phyloP scores from a whole-genome alignment of 1,140 invertebrate species.

The Drosophila nannoptera region DNA sequence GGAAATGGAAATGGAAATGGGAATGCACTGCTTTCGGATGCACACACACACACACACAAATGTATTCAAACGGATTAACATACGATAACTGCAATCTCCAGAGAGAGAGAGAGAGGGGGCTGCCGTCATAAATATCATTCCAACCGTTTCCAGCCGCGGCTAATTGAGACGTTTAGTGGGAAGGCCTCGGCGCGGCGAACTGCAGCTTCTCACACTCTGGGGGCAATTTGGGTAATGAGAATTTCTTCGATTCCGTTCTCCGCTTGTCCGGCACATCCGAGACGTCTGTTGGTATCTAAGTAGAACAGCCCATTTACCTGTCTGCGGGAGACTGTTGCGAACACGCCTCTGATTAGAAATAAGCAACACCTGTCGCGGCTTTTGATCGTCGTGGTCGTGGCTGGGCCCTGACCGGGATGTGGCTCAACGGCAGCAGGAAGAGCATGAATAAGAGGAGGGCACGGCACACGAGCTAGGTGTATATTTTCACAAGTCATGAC shows the following conservation, averaged over 20 bases:
- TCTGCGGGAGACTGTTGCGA: constrained; percentile 61
- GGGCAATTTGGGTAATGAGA: constrained; percentile 38
- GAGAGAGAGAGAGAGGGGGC: too few relatives aligned
- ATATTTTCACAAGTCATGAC: constrained; percentile 76
- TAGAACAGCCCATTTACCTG: constrained; percentile 72
- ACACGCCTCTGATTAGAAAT: constrained; percentile 73
- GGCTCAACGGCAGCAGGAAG: constrained; percentile 13
- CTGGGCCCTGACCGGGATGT: constrained; percentile 30
- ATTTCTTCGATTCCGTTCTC: constrained; percentile 53
- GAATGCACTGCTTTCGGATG: constrained; percentile 9
- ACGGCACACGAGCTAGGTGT: constrained; percentile 54
- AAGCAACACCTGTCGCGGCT: constrained; percentile 67
- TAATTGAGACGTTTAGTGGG: constrained; percentile 4
- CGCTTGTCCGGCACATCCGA: constrained; percentile 45
- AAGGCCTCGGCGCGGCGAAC: neutral
- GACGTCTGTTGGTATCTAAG: constrained; percentile 55
- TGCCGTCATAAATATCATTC: constrained; percentile 5
- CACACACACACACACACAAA: neutral
- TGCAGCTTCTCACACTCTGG: constrained; percentile 10
- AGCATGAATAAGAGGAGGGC: constrained; percentile 9
- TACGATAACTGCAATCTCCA: neutral
- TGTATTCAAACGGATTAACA: constrained; percentile 18
- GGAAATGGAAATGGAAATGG: constrained; percentile 45
- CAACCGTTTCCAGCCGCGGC: neutral
- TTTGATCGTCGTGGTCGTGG: constrained; percentile 55